Percentiles rank a stretch among this genome's conserved stretches.
phyloP scores from a whole-genome alignment of 2,113 vertebrate species.

The Oreochromis aureus region DNA sequence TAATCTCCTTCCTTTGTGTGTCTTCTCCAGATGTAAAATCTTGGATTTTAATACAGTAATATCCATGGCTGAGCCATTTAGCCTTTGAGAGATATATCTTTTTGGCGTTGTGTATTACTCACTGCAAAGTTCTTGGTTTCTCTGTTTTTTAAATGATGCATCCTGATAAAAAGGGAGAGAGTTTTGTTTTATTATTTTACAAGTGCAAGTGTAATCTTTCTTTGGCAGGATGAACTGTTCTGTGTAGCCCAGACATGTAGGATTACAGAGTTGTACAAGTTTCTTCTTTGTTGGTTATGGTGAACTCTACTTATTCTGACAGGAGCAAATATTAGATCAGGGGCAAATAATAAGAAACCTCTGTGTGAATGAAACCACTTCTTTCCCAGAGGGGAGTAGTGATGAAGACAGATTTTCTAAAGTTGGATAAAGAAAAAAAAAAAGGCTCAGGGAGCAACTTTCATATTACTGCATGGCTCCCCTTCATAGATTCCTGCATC shows the following conservation, averaged over 20 bases:
- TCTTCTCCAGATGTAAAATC: conserved; percentile 41
- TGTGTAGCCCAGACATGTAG: neutral
- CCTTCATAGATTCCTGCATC: neutral
- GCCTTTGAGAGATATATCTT: neutral
- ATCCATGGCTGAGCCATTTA: neutral
- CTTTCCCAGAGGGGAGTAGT: neutral
- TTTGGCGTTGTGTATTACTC: neutral
- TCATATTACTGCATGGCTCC: neutral
- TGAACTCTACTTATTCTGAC: neutral
- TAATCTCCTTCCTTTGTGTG: neutral
- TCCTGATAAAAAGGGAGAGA: neutral
- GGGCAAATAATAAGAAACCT: neutral
- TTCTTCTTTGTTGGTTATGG: neutral
- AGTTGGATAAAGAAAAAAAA: neutral
- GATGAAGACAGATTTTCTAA: neutral
- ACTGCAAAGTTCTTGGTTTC: neutral
- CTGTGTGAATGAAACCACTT: neutral
- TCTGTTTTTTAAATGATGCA: neutral
- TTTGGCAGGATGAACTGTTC: neutral
- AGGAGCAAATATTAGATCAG: neutral
- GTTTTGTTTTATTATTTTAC: neutral
- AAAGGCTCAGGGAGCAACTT: neutral
- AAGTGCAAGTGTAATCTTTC: neutral
- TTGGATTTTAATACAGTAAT: conserved; percentile 3
- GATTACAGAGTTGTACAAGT: neutral